A percentile compares a stretch with the other conserved stretches of the same genome.
These are phyloP conservation scores for Serilophus lunatus DNA, from an alignment of 2,113 vertebrate species.

Conservation along the genomic window DNA sequence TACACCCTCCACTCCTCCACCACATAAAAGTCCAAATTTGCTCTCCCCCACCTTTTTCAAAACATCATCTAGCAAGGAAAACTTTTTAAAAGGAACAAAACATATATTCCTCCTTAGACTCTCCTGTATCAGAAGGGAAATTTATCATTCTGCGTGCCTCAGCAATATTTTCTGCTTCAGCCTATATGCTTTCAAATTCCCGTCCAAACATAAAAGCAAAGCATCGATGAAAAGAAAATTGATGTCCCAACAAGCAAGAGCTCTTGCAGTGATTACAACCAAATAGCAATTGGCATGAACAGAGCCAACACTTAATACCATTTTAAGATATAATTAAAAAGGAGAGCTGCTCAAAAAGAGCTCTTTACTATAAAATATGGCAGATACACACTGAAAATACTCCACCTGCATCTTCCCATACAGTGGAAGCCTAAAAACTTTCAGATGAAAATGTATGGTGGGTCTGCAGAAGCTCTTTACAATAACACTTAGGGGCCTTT, in stretches of 20 bases:
- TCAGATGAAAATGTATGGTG: conserved; percentile 53
- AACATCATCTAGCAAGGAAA: conserved; percentile 29
- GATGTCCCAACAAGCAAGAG: conserved; percentile 45
- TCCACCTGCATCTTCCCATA: background rate
- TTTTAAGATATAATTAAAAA: conserved; percentile 69
- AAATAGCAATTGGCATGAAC: conserved; percentile 58
- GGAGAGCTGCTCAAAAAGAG: conserved; percentile 47
- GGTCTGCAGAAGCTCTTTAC: conserved; percentile 40
- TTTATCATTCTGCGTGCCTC: conserved; percentile 39
- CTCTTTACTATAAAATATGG: conserved; percentile 50
- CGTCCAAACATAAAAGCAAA: conserved; percentile 64
- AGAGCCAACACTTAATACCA: conserved; percentile 47
- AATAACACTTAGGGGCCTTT: conserved; percentile 56
- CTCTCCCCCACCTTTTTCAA: background rate
- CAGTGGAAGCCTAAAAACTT: conserved; percentile 33
- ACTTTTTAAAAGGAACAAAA: conserved; percentile 46
- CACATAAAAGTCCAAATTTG: conserved; percentile 28
- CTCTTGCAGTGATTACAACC: conserved; percentile 59
- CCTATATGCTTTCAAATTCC: conserved; percentile 54
- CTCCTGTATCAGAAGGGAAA: conserved; percentile 39
- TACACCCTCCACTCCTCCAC: background rate
- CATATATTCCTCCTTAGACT: conserved; percentile 28
- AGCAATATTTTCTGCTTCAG: conserved; percentile 58
- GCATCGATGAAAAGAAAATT: conserved; percentile 63
- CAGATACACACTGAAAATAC: conserved; percentile 30